These are phyloP conservation scores for Tachysurus vachellii DNA, from an alignment of 2,113 vertebrate species.

Conservation along the genomic window DNA sequence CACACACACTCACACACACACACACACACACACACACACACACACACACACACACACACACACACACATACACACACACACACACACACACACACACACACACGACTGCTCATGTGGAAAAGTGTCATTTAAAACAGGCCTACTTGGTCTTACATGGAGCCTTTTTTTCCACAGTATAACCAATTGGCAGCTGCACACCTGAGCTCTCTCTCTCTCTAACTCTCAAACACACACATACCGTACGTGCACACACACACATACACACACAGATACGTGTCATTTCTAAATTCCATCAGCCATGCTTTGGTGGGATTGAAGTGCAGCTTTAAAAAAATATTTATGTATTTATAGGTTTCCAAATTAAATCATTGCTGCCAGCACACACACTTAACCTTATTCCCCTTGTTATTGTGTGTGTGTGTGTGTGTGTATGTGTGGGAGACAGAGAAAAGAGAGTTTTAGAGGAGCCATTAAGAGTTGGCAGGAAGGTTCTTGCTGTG, in stretches of 20 bases:
- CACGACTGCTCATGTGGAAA: slow-evolving; percentile 47
- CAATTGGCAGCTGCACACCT: slow-evolving; percentile 62
- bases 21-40: slow-evolving; percentile 13
- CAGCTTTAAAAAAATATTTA: slow-evolving; percentile 10
- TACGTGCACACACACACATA: slow-evolving; percentile 38
- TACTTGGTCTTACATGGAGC: slow-evolving; percentile 65
- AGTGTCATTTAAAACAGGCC: slow-evolving; percentile 71
- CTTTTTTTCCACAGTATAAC: slow-evolving; percentile 54
- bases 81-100: slow-evolving; percentile 12
- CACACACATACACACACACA: slow-evolving; percentile 44
- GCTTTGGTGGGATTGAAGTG: slow-evolving; percentile 4
- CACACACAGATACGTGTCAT: slow-evolving; percentile 15
- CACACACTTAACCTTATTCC: slow-evolving; percentile 19
- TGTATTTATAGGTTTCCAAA: slow-evolving; percentile 42
- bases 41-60: slow-evolving; percentile 12
- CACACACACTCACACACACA: slow-evolving; percentile 46
- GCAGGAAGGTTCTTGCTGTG: slow-evolving; percentile 9
- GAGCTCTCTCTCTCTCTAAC: slow-evolving; percentile 49
- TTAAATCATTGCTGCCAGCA: slow-evolving; percentile 19
- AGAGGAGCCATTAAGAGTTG: not conserved
- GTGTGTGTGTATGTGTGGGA: not conserved
- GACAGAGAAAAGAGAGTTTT: not conserved
- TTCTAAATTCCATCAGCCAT: slow-evolving; percentile 2
- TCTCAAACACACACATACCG: slow-evolving; percentile 38
- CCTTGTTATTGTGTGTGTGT: slow-evolving; percentile 20